Conservation (phyloP, 2,888 invertebrate species). For the Apantesis nais region DNA sequence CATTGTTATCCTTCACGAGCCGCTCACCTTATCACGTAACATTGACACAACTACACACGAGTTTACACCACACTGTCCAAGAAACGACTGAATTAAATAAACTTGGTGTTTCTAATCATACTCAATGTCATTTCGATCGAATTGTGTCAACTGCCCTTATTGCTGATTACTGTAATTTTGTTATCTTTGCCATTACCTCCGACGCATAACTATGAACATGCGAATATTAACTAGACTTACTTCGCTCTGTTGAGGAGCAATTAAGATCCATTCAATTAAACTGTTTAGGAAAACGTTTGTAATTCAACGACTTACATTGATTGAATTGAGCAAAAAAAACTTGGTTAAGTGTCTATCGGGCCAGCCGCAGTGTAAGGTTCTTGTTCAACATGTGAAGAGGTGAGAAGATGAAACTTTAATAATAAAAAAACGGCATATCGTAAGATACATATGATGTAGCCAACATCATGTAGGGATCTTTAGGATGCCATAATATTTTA, state of each 20-base stretch:
- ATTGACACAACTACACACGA: slow-evolving; percentile 12
- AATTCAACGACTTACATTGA: background rate
- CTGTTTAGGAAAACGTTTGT: background rate
- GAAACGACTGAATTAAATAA: slow-evolving; percentile 21
- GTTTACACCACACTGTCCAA: slow-evolving; percentile 13
- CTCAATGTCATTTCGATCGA: slow-evolving; percentile 23
- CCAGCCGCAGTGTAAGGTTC: too few relatives aligned
- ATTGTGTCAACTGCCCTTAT: slow-evolving; percentile 6
- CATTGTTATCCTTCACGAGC: slow-evolving; percentile 12
- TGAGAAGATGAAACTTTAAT: too few relatives aligned
- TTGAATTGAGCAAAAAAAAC: background rate
- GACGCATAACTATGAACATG: background rate
- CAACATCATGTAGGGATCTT: too few relatives aligned
- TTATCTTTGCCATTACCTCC: slow-evolving; percentile 4
- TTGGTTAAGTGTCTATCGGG: background rate
- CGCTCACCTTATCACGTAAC: slow-evolving; percentile 27
- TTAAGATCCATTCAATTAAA: background rate
- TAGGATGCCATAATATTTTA: too few relatives aligned
- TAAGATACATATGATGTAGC: too few relatives aligned
- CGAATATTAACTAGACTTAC: background rate
- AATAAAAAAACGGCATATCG: too few relatives aligned
- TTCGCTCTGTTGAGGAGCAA: background rate
- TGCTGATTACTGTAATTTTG: slow-evolving; percentile 7
- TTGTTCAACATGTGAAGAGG: too few relatives aligned
- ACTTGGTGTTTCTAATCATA: slow-evolving; percentile 18